Percentiles rank a stretch among this genome's conserved stretches.
These are phyloP conservation scores for Elgonia sp. DNA, from an alignment of 2,888 invertebrate genomes.

Conservation along the genomic window DNA sequence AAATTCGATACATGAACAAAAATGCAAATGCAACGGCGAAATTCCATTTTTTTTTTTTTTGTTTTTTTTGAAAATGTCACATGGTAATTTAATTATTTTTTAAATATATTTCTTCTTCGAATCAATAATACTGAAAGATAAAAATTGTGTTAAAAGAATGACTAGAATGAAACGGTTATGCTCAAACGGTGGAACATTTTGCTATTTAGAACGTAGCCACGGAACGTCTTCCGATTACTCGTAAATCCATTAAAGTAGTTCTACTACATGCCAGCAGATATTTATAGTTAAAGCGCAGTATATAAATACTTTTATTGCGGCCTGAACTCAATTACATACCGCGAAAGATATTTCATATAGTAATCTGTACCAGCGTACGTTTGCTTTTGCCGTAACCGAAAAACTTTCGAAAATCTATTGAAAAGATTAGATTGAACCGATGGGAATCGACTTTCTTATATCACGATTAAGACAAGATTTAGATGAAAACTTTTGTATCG, in stretches of 20 bases:
- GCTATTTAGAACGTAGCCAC: not conserved
- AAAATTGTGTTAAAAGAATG: not conserved
- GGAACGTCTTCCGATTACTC: not conserved
- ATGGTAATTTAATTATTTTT: too few relatives aligned
- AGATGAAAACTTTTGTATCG: constrained; percentile 65
- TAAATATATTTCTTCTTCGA: too few relatives aligned
- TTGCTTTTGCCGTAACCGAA: constrained; percentile 38
- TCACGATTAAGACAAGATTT: constrained; percentile 62
- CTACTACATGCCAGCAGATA: constrained; percentile 3
- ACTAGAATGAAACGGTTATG: not conserved
- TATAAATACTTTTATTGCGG: constrained; percentile 31
- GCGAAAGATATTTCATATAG: constrained; percentile 40
- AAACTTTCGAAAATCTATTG: constrained; percentile 56
- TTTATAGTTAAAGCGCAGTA: constrained; percentile 29
- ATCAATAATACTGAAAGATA: too few relatives aligned
- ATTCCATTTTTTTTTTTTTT: too few relatives aligned
- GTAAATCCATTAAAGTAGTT: constrained; percentile 32
- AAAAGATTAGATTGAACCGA: constrained; percentile 59
- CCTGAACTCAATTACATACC: constrained; percentile 16
- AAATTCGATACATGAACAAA: too few relatives aligned
- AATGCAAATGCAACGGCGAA: too few relatives aligned
- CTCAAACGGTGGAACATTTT: not conserved
- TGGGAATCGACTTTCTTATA: constrained; percentile 53
- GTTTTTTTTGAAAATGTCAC: too few relatives aligned
- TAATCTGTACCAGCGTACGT: constrained; percentile 41